Evolutionary conservation across 1,140 invertebrate species (phyloP).

Genomic region (Sycophila sp.): DNA sequence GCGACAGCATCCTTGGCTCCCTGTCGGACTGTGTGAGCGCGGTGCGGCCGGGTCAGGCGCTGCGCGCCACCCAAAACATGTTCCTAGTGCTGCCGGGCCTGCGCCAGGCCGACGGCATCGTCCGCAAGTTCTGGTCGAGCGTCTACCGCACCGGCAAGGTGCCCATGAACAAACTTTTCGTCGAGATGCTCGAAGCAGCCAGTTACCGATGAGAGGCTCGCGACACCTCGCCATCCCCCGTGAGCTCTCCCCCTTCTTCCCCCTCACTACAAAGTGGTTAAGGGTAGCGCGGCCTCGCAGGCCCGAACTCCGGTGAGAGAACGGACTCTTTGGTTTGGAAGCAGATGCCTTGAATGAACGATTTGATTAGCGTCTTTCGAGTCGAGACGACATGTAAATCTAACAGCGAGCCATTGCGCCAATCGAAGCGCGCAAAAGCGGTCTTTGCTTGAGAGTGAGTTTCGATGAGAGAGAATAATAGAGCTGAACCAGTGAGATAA

Average conservation of each 20-base stretch:
- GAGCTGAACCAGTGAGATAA: conserved; percentile 26
- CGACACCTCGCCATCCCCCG: not conserved
- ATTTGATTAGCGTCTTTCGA: not conserved
- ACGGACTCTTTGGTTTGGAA: conserved; percentile 6
- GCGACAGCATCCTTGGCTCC: conserved; percentile 86
- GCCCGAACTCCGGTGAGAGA: no score
- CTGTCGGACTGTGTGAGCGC: conserved; percentile 87
- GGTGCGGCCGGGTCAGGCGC: conserved; percentile 77
- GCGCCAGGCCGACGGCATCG: conserved; percentile 87
- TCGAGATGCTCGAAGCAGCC: conserved; percentile 92
- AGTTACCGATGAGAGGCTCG: conserved; percentile 55
- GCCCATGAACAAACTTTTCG: conserved; percentile 95
- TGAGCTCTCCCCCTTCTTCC: no score
- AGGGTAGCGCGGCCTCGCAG: no score
- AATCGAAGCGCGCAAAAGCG: not conserved
- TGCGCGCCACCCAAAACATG: conserved; percentile 81
- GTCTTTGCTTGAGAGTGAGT: not conserved
- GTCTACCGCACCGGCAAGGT: conserved; percentile 89
- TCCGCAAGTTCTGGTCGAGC: conserved; percentile 89
- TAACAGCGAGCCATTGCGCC: not conserved
- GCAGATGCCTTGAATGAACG: conserved; percentile 14
- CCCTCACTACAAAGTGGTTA: no score
- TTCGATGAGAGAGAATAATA: not conserved
- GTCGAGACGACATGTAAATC: not conserved
- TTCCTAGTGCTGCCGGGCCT: conserved; percentile 89